Conservation (phyloP, 2,888 invertebrate species). For the Melipona beecheii region DNA sequence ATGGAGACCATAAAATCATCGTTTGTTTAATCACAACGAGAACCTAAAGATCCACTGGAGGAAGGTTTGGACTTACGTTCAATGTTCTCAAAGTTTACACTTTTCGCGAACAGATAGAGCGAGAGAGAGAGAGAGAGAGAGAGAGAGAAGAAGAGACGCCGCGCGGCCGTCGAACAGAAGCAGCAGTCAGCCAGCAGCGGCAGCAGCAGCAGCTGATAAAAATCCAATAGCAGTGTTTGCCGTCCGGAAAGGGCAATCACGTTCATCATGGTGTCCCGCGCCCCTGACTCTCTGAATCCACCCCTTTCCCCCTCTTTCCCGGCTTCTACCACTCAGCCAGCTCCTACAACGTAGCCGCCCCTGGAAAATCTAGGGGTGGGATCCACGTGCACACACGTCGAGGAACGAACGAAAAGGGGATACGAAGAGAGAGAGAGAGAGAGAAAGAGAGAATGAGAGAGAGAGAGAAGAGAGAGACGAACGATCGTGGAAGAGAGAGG, state of each 20-base stretch:
- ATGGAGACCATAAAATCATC: conserved; percentile 12
- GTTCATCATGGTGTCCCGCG: conserved; percentile 80
- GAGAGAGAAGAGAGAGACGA: conserved; percentile 18
- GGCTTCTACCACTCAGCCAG: conserved; percentile 61
- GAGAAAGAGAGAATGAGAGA: neutral
- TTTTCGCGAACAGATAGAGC: conserved; percentile 31
- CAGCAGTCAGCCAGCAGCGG: conserved; percentile 6
- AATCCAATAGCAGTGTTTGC: conserved; percentile 82
- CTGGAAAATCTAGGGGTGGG: conserved; percentile 64
- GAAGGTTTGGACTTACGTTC: neutral
- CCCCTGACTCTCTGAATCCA: conserved; percentile 68
- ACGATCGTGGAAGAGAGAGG: conserved; percentile 26
- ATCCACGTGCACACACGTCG: conserved; percentile 63
- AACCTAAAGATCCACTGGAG: neutral
- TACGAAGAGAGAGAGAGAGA: conserved; percentile 8
- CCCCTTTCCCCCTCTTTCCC: conserved; percentile 67
- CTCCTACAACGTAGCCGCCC: conserved; percentile 67
- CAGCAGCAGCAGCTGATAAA: conserved; percentile 76
- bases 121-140: too few relatives aligned
- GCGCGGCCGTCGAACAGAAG: conserved; percentile 25
- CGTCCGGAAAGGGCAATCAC: conserved; percentile 82
- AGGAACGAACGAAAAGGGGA: conserved; percentile 52
- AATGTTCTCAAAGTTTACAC: conserved; percentile 19
- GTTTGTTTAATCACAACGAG: conserved; percentile 11
- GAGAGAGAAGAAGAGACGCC: too few relatives aligned